Percentiles rank a stretch among this genome's conserved stretches.
These are phyloP conservation scores for Antechinus flavipes DNA, from an alignment of 2,113 vertebrate species.

Conservation along the genomic window DNA sequence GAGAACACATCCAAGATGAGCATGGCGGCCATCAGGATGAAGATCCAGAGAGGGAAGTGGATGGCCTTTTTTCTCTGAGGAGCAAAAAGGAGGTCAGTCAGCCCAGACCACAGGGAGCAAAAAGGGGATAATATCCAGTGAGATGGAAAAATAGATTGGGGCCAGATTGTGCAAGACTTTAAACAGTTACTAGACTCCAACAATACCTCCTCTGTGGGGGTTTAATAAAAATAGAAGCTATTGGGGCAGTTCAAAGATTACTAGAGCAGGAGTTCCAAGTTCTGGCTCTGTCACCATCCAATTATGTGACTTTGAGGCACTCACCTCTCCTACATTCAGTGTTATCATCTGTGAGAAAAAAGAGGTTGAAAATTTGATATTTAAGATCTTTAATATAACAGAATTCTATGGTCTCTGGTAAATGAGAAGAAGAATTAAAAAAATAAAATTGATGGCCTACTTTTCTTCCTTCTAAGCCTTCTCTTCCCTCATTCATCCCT, in stretches of 20 bases:
- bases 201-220: not conserved
- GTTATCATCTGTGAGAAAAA: not conserved
- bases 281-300: not conserved
- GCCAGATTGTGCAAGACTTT: not conserved
- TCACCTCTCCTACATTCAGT: not conserved
- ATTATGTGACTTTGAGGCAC: not conserved
- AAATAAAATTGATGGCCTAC: not conserved
- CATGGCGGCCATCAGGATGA: rapidly evolving
- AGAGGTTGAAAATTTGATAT: not conserved
- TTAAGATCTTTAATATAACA: not conserved
- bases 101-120: not conserved
- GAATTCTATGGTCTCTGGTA: not conserved
- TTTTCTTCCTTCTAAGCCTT: not conserved
- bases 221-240: not conserved
- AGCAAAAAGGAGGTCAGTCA: not conserved
- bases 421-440: not conserved
- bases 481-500: not conserved
- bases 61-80: not conserved
- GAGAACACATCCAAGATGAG: not conserved
- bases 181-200: not conserved
- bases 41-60: not conserved
- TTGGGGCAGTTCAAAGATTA: not conserved
- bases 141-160: not conserved
- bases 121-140: not conserved
- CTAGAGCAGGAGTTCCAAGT: not conserved